Evolutionary conservation across 2,797 vertebrate species (phyloP).

Genomic region (Sciaenops ocellatus): DNA sequence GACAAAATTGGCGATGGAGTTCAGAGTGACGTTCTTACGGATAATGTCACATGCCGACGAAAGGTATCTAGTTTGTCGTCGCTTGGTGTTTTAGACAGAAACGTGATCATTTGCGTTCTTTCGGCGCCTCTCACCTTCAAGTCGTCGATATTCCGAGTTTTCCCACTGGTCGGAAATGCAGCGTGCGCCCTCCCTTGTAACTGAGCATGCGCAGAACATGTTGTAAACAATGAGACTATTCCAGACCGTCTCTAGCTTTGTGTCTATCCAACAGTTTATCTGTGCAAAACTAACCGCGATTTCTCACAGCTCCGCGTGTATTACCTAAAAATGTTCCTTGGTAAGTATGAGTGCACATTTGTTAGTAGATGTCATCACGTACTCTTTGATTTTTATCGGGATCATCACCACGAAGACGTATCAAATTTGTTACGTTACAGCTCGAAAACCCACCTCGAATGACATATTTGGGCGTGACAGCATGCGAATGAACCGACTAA

Average conservation of each 20-base stretch:
- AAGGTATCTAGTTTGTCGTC: rapidly evolving
- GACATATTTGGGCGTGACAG: conserved; percentile 85
- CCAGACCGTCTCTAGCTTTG: conserved; percentile 84
- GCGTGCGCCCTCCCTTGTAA: conserved; percentile 75
- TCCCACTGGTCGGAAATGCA: conserved; percentile 63
- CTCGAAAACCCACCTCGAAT: conserved; percentile 71
- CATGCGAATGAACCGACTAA: conserved; percentile 56
- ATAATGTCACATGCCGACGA: background rate
- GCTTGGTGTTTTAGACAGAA: background rate
- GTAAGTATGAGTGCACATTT: conserved; percentile 77
- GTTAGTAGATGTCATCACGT: conserved; percentile 60
- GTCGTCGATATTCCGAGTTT: background rate
- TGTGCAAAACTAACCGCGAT: conserved; percentile 63
- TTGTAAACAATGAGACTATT: conserved; percentile 89
- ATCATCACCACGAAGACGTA: conserved; percentile 71
- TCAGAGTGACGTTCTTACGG: background rate
- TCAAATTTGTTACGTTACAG: conserved; percentile 72
- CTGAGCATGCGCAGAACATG: conserved; percentile 81
- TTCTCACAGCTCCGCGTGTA: conserved; percentile 33
- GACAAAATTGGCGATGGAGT: background rate
- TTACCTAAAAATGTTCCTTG: conserved; percentile 71
- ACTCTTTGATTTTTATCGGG: conserved; percentile 60
- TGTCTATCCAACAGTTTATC: conserved; percentile 78
- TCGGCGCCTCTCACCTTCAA: conserved; percentile 1
- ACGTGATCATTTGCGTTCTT: background rate